Evolutionary conservation across 2,888 invertebrate species (phyloP).

Genomic region (Lasioglossum oenotherae): DNA sequence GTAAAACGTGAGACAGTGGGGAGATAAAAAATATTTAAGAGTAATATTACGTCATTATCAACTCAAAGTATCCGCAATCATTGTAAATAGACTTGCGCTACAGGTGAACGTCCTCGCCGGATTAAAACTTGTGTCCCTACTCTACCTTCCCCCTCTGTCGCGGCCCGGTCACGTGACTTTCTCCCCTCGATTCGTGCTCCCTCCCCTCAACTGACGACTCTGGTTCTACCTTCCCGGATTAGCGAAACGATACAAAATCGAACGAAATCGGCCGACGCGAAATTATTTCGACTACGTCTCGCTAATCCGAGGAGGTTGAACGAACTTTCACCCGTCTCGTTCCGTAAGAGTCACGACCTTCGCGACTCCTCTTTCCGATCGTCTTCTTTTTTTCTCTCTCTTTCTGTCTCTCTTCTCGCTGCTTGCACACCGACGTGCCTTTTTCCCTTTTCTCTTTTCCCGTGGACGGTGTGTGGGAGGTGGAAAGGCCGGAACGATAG

Average conservation of each 20-base stretch:
- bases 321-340: background rate
- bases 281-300: background rate
- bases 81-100: too few species aligned
- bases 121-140: too few species aligned
- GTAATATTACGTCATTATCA: too few species aligned
- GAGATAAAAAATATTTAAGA: too few species aligned
- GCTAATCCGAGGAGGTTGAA: constrained; percentile 6
- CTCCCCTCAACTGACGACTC: too few species aligned
- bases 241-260: background rate
- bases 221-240: background rate
- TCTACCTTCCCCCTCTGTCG: too few species aligned
- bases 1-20: too few species aligned
- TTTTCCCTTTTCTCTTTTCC: constrained; percentile 5
- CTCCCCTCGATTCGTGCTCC: too few species aligned
- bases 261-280: background rate
- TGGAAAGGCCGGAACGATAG: constrained; percentile 38
- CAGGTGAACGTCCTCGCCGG: too few species aligned
- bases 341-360: background rate
- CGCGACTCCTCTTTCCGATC: constrained; percentile 2
- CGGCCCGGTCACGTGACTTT: too few species aligned
- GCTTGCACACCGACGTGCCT: background rate
- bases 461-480: background rate
- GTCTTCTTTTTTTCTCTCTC: background rate
- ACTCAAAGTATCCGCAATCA: too few species aligned
- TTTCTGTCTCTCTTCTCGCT: background rate